Conservation (phyloP, 2,888 invertebrate genomes). For the Polia nebulosa region DNA sequence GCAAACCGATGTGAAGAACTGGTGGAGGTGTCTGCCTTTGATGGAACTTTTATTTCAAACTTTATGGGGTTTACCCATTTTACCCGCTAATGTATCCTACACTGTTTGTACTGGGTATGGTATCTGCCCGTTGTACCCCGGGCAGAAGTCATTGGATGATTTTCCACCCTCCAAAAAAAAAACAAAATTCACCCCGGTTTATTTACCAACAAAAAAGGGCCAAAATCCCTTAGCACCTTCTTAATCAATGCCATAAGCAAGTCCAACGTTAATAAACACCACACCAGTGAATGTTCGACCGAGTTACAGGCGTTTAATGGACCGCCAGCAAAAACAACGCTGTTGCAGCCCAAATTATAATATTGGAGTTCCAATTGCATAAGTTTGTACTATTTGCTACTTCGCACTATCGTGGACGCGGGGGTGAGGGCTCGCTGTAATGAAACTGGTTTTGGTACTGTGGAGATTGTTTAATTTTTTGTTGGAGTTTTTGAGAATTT, state of each 20-base stretch:
- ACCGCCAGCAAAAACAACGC: slow-evolving; percentile 83
- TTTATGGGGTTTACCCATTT: no score
- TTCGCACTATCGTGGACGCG: slow-evolving; percentile 82
- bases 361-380: slow-evolving; percentile 89
- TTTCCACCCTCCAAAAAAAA: no score
- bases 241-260: slow-evolving; percentile 55
- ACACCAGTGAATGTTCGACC: slow-evolving; percentile 73
- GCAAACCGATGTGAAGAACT: no score
- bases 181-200: no score
- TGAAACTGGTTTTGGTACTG: slow-evolving; percentile 47
- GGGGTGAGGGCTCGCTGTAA: slow-evolving; percentile 55
- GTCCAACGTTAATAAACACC: slow-evolving; percentile 54
- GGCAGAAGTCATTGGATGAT: no score
- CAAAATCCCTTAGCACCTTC: background rate
- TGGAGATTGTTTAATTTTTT: background rate
- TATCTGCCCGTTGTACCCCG: no score
- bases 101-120: no score
- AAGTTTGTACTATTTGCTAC: slow-evolving; percentile 88
- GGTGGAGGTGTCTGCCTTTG: no score
- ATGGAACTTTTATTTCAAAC: no score
- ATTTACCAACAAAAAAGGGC: background rate
- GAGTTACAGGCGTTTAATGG: slow-evolving; percentile 84
- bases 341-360: slow-evolving; percentile 87
- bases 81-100: no score
- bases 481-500: background rate